A percentile compares a stretch with the other conserved stretches of the same genome.
Conservation (phyloP, 2,113 vertebrate species). For the Turnix velox region DNA sequence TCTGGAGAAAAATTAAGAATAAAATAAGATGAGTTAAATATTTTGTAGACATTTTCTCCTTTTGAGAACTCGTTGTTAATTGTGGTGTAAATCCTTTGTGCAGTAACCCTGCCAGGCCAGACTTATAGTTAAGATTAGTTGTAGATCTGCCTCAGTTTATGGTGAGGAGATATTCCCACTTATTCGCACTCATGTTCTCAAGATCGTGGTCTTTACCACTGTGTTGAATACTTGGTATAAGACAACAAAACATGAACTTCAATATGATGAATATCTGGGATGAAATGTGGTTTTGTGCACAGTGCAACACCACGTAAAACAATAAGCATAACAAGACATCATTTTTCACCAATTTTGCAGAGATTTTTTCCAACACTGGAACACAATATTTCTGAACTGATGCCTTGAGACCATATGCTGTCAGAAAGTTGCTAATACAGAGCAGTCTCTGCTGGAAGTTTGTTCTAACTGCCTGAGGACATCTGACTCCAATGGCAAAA, state of each 20-base stretch:
- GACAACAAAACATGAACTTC: background rate
- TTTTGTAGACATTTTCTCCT: background rate
- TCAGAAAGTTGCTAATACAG: background rate
- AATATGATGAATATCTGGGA: accelerated
- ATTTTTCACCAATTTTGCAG: accelerated
- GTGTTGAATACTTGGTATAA: background rate
- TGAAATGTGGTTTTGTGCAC: background rate
- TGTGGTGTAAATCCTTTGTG: background rate
- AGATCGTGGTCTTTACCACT: background rate
- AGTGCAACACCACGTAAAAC: background rate
- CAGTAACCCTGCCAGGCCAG: background rate
- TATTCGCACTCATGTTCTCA: background rate
- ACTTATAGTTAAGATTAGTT: background rate
- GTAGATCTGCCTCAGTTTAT: background rate
- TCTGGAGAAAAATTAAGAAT: background rate
- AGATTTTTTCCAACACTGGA: background rate
- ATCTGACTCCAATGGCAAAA: background rate
- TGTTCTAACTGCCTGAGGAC: background rate
- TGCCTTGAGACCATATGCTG: background rate
- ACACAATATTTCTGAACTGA: background rate
- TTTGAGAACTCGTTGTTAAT: background rate
- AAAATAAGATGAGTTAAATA: background rate
- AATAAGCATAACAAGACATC: background rate
- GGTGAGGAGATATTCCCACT: background rate
- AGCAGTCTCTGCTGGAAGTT: background rate